Evolutionary conservation across 2,113 vertebrate genomes (phyloP), one percentile per base, ranked within the genome.

Genomic region (Nyctibius bracteatus): DNA sequence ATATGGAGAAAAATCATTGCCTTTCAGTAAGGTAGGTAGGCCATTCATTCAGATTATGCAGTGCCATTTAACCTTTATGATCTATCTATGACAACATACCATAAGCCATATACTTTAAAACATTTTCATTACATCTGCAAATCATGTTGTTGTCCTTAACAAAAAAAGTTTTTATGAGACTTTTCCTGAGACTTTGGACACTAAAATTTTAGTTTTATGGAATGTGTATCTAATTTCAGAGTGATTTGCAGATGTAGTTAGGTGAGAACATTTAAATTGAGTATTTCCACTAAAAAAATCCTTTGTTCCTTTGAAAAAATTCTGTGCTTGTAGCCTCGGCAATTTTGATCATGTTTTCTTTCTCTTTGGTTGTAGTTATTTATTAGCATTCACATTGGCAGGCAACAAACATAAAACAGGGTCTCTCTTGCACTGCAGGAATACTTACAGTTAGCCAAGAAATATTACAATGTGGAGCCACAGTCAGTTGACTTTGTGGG

Each of bases 401-500:
- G 25, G n/a, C 24, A 73, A 44, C 33, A 91, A 59, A 55, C 11
- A 11, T 89, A 90, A 88, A 17, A 84, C 14, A 49, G 10, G 12
- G 4, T 95, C 51, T 82, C n/a, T 80, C 46, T 85, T 93, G 31
- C 83, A 54, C 92, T 94, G 51, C 92, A 98, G 98, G 95, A 97
- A 92, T 98, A 98, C 35, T 51, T 97, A 73, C 37, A 95, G 33
- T 94, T 96, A 71, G 86, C 90, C 33, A 95, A 97, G 80, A 96
- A 95, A 54, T 96, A 97, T 23, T 98, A 98, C 52, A 46, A 58
- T 44, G 86, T 71, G 78, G 93, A 98, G 20, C 95, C 97, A 63
- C 91, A 92, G 62, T 92, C 96, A 65, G 97, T 97, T 54, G 83
- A 98, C 57, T 98, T 98, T 82, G 15, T 63, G 39, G 88, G 43